Conservation (phyloP, 2,113 vertebrate species). For the Megaptera novaeangliae region DNA sequence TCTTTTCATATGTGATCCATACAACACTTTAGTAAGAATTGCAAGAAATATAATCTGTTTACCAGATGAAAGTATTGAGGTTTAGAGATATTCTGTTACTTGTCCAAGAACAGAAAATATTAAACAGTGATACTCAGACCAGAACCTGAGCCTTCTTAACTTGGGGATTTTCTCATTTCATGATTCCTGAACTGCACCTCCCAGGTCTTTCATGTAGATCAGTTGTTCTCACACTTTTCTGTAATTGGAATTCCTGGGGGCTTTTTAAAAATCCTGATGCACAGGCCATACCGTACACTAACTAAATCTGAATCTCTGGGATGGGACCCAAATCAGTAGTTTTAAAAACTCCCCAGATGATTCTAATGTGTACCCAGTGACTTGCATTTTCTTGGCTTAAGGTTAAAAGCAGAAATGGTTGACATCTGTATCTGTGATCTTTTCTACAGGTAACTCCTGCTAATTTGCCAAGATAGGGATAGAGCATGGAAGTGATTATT, state of each 20-base stretch:
- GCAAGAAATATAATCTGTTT: not conserved
- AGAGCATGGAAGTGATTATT: no score
- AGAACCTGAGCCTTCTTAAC: not conserved
- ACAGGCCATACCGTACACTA: not conserved
- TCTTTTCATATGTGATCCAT: not conserved
- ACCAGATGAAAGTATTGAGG: not conserved
- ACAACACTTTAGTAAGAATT: not conserved
- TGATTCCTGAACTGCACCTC: not conserved
- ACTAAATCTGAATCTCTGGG: not conserved
- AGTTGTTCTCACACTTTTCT: not conserved
- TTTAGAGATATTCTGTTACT: not conserved
- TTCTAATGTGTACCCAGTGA: not conserved
- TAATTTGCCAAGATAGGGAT: accelerated
- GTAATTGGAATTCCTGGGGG: not conserved
- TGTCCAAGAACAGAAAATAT: not conserved
- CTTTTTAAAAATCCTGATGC: not conserved
- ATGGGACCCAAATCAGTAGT: no score
- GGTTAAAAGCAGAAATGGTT: not conserved
- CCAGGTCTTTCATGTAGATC: accelerated
- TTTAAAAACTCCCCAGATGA: not conserved
- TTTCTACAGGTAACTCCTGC: not conserved
- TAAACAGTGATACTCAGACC: not conserved
- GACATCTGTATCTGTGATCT: not conserved
- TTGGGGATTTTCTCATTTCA: not conserved
- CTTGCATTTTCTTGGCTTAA: not conserved